Percentiles rank a stretch among this genome's conserved stretches.
These are phyloP conservation scores for Chiridota heheva DNA, from an alignment of 35 echinoderm and acorn worm species.

Conservation along the genomic window DNA sequence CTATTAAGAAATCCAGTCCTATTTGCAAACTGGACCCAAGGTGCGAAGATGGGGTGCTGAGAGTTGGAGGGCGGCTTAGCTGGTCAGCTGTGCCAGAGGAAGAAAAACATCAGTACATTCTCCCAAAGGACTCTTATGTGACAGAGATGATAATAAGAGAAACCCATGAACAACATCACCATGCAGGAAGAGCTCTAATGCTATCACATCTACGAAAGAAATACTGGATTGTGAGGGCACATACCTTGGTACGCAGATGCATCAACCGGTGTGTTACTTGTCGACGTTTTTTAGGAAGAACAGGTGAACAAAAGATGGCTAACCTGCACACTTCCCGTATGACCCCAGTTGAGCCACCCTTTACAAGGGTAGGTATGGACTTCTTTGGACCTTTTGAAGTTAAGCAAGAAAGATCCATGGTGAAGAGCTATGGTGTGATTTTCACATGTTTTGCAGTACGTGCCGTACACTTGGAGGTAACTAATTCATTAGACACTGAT, in stretches of 20 bases:
- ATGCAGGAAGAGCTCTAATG: slow-evolving; percentile 18
- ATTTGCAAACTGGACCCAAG: slow-evolving; percentile 64
- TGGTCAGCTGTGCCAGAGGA: slow-evolving; percentile 43
- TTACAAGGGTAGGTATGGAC: slow-evolving; percentile 52
- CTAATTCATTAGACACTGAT: slow-evolving; percentile 47
- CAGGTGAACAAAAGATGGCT: slow-evolving; percentile 51
- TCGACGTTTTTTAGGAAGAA: background rate
- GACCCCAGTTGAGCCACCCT: slow-evolving; percentile 40
- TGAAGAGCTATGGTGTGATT: slow-evolving; percentile 49
- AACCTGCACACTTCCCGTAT: slow-evolving; percentile 17
- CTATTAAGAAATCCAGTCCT: slow-evolving; percentile 39
- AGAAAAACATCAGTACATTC: slow-evolving; percentile 54
- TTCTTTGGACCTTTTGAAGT: slow-evolving; percentile 63
- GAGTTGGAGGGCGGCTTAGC: slow-evolving; percentile 57
- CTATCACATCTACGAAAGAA: slow-evolving; percentile 36
- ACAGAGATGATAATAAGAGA: slow-evolving; percentile 55
- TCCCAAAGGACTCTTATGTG: slow-evolving; percentile 42
- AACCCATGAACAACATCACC: slow-evolving; percentile 32
- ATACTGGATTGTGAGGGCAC: slow-evolving; percentile 33
- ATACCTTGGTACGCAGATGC: slow-evolving; percentile 10
- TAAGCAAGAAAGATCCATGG: slow-evolving; percentile 36
- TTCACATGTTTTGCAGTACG: slow-evolving; percentile 54
- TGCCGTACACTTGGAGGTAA: slow-evolving; percentile 61
- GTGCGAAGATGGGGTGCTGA: slow-evolving; percentile 6
- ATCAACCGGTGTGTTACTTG: slow-evolving; percentile 43